Evolutionary conservation across 2,113 vertebrate genomes (phyloP).

Genomic region (Microtus richardsoni): DNA sequence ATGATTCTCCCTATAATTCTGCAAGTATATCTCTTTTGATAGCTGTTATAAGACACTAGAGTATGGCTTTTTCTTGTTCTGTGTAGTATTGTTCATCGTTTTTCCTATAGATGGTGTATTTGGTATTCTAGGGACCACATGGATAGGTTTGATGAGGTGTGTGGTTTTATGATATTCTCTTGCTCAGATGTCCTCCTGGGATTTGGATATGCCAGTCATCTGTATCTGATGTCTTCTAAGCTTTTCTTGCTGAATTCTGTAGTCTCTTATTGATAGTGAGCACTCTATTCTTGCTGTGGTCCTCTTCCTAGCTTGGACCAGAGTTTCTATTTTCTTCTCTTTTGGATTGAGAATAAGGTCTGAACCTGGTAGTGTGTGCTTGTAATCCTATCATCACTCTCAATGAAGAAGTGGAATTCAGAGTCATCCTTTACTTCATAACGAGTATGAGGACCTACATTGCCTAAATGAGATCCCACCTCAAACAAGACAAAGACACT

Average conservation of each 20-base stretch:
- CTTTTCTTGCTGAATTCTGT: neutral
- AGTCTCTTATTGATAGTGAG: neutral
- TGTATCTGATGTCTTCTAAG: neutral
- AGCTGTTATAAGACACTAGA: neutral
- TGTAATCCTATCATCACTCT: neutral
- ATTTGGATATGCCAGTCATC: slow-evolving; percentile 20
- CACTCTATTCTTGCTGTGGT: slow-evolving; percentile 16
- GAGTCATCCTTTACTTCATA: neutral
- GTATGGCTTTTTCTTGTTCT: neutral
- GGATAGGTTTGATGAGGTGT: neutral
- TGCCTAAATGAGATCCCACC: neutral
- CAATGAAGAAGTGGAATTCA: neutral
- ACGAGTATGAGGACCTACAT: neutral
- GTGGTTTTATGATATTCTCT: neutral
- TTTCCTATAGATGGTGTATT: neutral
- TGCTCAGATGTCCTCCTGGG: neutral
- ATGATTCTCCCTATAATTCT: neutral
- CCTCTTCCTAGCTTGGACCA: slow-evolving; percentile 14
- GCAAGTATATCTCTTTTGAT: neutral
- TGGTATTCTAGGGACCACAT: neutral
- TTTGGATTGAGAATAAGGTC: neutral
- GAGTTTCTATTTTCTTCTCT: slow-evolving; percentile 42
- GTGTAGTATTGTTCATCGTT: slow-evolving; percentile 2
- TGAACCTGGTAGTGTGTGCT: neutral
- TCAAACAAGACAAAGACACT: neutral